Conservation (phyloP, 2,113 vertebrate genomes). For the Felis chaus region DNA sequence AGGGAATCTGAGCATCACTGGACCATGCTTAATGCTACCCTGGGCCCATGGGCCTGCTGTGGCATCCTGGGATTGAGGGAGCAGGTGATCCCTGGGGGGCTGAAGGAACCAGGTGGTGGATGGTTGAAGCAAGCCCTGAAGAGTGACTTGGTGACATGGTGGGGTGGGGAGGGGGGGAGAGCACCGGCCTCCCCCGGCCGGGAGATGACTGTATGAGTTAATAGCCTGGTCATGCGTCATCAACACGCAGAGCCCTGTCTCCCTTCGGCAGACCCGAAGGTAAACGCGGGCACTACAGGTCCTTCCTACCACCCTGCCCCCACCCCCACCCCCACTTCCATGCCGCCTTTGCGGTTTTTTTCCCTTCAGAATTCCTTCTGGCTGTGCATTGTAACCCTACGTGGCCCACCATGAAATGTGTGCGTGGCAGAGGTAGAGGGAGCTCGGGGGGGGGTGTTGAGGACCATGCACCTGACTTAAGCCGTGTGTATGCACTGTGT, state of each 20-base stretch:
- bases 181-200: no score
- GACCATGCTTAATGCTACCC: not conserved
- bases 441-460: no score
- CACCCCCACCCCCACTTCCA: not conserved
- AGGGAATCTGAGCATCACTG: not conserved
- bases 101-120: not conserved
- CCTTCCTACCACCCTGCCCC: no score
- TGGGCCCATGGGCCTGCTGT: not conserved
- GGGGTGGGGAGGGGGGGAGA: not conserved
- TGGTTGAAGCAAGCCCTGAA: not conserved
- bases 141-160: not conserved
- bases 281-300: rapidly evolving
- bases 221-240: not conserved
- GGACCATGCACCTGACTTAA: not conserved
- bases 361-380: not conserved
- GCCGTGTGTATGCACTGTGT: rapidly evolving
- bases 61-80: not conserved
- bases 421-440: rapidly evolving
- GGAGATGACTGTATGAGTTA: not conserved
- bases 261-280: not conserved
- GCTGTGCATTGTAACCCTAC: not conserved
- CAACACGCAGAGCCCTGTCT: not conserved
- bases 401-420: no score
- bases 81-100: not conserved
- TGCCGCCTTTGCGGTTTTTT: not conserved